Evolutionary conservation across 2,888 invertebrate species (phyloP), one percentile per base, ranked within the genome.

Genomic region (Tubiluchus corallicola): DNA sequence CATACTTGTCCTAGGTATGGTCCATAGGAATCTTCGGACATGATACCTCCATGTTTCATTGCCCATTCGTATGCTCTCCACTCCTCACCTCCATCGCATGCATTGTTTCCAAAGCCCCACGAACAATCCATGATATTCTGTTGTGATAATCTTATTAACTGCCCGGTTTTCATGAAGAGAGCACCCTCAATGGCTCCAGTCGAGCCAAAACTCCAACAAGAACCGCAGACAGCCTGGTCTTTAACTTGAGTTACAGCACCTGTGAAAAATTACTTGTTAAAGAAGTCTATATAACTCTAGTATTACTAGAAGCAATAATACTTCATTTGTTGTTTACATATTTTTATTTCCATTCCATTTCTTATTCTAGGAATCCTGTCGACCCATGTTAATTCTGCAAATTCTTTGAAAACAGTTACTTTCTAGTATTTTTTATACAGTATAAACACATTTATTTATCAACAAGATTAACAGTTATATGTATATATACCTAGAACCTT

Each of bases 61-160:
- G 92, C 87, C 82, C 85, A 94, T 54, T 82, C 75, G 59, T 92
- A 94, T 0, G 85, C 77, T 44, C 90, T 72, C 68, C 79, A 90
- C 64, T 92, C 92, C 66, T 92, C 90, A n/a, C 92, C 92, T 2
- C 92, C 94, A 62, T 94, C 92, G 62, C 92, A 94, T 0, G 88
- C 94, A 65, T 94, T 90, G 66, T 88, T 88, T 19, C 90, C 90
- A 63, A 73, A 85, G 62, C 84, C 84, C 92, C 92, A 94, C 1
- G 87, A 85, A 62, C 94, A 94, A 68, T 94, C 92, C 46, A 94
- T 75, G 43, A 94, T 71, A 17, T 88, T 84, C 70, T 94, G 92
- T 58, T 90, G 85, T 3, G 90, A 90, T 38, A 94, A 72, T 18
- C 83, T 68, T 5, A 82, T 74, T 21, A 87, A 70, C 52, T 79